These are phyloP conservation scores for Sepiola atlantica DNA, from an alignment of 2,888 invertebrate genomes.

Conservation along the genomic window DNA sequence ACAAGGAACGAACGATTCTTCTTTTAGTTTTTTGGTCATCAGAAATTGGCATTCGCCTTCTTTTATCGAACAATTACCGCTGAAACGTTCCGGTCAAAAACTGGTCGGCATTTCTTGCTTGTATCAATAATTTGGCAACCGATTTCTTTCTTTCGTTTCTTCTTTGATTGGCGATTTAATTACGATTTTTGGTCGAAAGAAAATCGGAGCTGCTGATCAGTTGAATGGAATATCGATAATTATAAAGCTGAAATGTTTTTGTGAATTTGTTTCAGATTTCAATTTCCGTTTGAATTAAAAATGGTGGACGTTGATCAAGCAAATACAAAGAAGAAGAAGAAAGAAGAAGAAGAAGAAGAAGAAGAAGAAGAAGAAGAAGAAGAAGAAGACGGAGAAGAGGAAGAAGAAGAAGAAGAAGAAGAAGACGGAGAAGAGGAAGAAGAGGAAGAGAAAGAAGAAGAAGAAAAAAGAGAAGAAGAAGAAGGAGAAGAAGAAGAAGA, in stretches of 20 bases:
- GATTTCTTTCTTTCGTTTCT: constrained; percentile 24
- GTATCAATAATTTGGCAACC: not conserved
- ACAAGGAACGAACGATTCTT: not conserved
- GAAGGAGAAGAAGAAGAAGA: too few species aligned
- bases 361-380: not conserved
- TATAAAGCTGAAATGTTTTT: not conserved
- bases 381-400: not conserved
- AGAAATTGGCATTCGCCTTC: not conserved
- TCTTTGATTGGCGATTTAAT: not conserved
- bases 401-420: not conserved
- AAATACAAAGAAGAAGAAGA: not conserved
- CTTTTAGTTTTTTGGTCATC: not conserved
- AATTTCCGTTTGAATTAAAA: not conserved
- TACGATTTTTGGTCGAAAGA: not conserved
- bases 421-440: not conserved
- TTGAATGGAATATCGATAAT: constrained; percentile 18
- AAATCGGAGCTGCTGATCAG: not conserved
- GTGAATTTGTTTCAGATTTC: not conserved
- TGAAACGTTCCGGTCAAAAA: not conserved
- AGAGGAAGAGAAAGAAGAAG: too few species aligned
- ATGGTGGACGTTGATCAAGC: not conserved
- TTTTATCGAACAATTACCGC: not conserved
- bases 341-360: not conserved
- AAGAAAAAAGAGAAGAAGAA: too few species aligned
- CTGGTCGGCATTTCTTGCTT: not conserved